These are phyloP conservation scores for Arctia plantaginis DNA, from an alignment of 2,888 invertebrate species.

Conservation along the genomic window DNA sequence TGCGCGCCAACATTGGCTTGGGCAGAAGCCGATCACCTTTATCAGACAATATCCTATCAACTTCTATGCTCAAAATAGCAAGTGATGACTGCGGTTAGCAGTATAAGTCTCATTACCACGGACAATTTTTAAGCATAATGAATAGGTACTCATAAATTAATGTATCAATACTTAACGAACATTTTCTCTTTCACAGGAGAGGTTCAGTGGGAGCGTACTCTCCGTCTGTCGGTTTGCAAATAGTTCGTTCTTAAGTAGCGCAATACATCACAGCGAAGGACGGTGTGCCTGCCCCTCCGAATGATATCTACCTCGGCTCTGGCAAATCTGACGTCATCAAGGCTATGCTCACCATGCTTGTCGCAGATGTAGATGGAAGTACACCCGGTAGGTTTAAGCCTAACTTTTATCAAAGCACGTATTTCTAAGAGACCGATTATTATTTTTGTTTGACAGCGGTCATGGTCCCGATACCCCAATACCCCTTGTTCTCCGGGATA, in stretches of 20 bases:
- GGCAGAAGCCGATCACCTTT: constrained; percentile 97
- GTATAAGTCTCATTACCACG: neutral
- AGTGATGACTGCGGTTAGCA: neutral
- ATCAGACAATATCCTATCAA: constrained; percentile 90
- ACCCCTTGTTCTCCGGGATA: constrained; percentile 98
- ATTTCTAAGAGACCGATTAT: too few species aligned
- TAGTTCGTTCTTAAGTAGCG: constrained; percentile 94
- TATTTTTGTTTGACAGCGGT: constrained; percentile 87
- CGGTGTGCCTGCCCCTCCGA: constrained; percentile 90
- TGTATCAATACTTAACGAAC: neutral
- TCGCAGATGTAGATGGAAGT: constrained; percentile 82
- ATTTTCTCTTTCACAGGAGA: constrained; percentile 80
- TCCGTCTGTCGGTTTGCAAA: constrained; percentile 93
- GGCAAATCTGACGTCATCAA: constrained; percentile 98
- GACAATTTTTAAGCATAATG: neutral
- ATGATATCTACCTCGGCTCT: constrained; percentile 94
- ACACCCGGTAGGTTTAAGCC: constrained; percentile 72
- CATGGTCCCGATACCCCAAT: constrained; percentile 99
- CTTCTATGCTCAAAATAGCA: neutral
- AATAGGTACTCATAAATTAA: too few species aligned
- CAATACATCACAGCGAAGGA: constrained; percentile 89
- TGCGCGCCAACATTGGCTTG: constrained; percentile 99
- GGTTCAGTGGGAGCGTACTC: constrained; percentile 96
- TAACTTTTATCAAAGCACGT: too few species aligned
- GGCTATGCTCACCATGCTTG: constrained; percentile 91